Percentiles rank a stretch among this genome's conserved stretches.
phyloP scores from a whole-genome alignment of 2,113 vertebrate species.

The Varanus komodoensis region DNA sequence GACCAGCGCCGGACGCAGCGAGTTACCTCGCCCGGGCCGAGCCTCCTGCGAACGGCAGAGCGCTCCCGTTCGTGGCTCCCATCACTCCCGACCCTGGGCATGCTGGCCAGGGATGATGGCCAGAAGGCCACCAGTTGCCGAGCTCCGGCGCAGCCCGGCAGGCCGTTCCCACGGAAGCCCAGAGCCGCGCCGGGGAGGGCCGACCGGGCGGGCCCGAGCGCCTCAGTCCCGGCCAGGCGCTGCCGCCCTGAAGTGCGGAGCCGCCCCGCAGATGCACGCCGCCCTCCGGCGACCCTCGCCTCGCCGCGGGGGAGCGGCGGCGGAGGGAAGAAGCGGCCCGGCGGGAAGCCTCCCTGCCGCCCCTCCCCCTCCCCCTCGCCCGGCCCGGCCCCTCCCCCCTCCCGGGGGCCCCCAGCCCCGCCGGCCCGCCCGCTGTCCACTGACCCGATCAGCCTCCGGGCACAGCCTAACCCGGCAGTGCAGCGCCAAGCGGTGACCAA shows the following conservation, averaged over 20 bases:
- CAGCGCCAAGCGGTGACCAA: neutral
- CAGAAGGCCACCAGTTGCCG: too few relatives aligned
- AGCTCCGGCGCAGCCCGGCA: too few relatives aligned
- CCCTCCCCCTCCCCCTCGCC: neutral
- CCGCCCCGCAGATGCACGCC: neutral
- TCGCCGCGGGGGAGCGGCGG: neutral
- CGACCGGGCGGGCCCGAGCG: neutral
- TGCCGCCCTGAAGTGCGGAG: neutral
- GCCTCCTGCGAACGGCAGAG: too few relatives aligned
- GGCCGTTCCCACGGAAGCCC: too few relatives aligned
- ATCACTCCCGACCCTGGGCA: too few relatives aligned
- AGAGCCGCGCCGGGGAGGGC: too few relatives aligned
- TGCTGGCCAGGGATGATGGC: too few relatives aligned
- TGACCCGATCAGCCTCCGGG: constrained; percentile 10
- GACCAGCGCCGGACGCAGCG: too few relatives aligned
- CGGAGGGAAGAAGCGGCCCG: neutral
- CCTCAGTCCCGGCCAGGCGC: neutral
- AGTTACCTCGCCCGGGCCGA: too few relatives aligned
- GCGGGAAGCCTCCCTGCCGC: neutral
- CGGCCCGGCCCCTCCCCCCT: neutral
- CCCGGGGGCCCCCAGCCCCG: neutral
- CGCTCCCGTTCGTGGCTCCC: too few relatives aligned
- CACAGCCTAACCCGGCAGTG: neutral
- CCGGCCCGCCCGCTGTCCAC: neutral
- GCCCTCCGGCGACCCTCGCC: too few relatives aligned